Evolutionary conservation across 1,140 invertebrate genomes (phyloP).

Genomic region (Heliconius hermathena): DNA sequence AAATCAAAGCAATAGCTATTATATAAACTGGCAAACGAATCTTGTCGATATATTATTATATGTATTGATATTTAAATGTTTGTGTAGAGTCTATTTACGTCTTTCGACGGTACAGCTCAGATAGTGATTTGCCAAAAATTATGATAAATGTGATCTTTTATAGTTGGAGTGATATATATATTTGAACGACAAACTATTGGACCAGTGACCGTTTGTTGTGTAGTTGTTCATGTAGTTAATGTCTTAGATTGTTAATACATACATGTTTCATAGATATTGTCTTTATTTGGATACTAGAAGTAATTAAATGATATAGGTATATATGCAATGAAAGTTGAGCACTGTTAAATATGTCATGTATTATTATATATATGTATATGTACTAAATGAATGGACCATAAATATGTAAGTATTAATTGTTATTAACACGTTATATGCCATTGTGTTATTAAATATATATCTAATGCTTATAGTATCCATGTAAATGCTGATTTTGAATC

Average conservation of each 20-base stretch:
- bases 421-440: neutral
- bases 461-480: conserved; percentile 38
- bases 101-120: conserved; percentile 53
- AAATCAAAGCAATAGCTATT: conserved; percentile 32
- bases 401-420: conserved; percentile 4
- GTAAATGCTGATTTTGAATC: conserved; percentile 39
- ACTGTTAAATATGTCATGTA: conserved; percentile 4
- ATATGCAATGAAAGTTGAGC: neutral
- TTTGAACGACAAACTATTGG: conserved; percentile 62
- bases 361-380: neutral
- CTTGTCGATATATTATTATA: conserved; percentile 20
- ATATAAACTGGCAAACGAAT: conserved; percentile 18
- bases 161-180: conserved; percentile 60
- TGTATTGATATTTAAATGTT: conserved; percentile 20
- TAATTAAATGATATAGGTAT: neutral
- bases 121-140: conserved; percentile 74
- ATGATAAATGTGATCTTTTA: conserved; percentile 67
- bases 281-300: conserved; percentile 47
- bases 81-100: conserved; percentile 37
- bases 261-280: conserved; percentile 64
- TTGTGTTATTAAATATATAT: neutral
- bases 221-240: conserved; percentile 73
- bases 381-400: conserved; percentile 10
- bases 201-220: conserved; percentile 76
- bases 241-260: conserved; percentile 78